Evolutionary conservation across 2,888 invertebrate genomes (phyloP), one percentile per base, ranked within the genome.

Genomic region (Anagyrus pseudococci): DNA sequence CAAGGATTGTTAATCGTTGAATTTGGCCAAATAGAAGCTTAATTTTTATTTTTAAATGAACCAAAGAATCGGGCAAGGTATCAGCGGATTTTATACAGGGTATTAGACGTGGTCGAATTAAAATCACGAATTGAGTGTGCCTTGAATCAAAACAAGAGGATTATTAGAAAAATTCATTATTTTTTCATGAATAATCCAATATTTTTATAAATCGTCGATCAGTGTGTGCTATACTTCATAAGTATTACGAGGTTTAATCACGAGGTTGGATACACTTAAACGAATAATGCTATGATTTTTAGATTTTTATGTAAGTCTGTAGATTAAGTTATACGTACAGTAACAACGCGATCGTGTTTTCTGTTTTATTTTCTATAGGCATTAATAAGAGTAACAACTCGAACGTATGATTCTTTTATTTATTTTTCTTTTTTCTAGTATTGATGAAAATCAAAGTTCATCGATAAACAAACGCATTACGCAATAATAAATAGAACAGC

Each of bases 161-260:
- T n/a, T n/a, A n/a, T n/a, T n/a, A n/a, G n/a, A n/a, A n/a, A n/a
- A n/a, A n/a, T n/a, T n/a, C n/a, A n/a, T n/a, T n/a, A n/a, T n/a
- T n/a, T n/a, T n/a, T n/a, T n/a, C n/a, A n/a, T n/a, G n/a, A n/a
- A n/a, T n/a, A n/a, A n/a, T n/a, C n/a, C n/a, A 49, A 48, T 62
- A 50, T 62, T 62, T 62, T 57, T 62, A 61, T 55, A 60, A 60
- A 54, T 41, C 22, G 13, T 19, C 22, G 43, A 7, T 41, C n/a
- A 43, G 17, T 47, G 47, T 59, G 20, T 17, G 41, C 8, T 52
- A 46, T 52, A 49, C 29, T 50, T 2, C 2, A 8, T 37, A 37
- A 7, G 29, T 29, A 7, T 29, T 15, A 37, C 33, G 33, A 37
- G 33, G 33, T 37, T 13, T 37, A 37, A n/a, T n/a, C n/a, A n/a